Percentiles rank a stretch among this genome's conserved stretches.
Evolutionary conservation across 1,140 invertebrate genomes (phyloP).

Genomic region (Bombus terrestris): DNA sequence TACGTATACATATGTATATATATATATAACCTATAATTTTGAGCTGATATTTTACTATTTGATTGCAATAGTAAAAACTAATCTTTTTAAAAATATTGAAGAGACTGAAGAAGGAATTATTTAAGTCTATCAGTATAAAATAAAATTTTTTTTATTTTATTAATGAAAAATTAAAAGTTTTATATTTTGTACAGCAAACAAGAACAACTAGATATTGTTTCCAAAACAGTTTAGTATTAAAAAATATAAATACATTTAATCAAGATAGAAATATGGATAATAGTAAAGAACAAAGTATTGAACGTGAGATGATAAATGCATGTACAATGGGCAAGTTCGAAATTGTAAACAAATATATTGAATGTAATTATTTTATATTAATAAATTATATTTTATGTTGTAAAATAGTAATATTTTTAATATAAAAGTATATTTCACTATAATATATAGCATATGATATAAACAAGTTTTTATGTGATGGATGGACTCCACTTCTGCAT

Average conservation of each 20-base stretch:
- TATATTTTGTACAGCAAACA: neutral
- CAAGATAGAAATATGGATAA: neutral
- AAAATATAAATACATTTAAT: neutral
- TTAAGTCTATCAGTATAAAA: neutral
- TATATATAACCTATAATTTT: neutral
- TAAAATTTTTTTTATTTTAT: no score
- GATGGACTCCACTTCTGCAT: slow-evolving; percentile 77
- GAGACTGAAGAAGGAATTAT: neutral
- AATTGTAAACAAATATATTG: slow-evolving; percentile 66
- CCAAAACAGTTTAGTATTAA: neutral
- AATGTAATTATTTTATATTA: slow-evolving; percentile 61
- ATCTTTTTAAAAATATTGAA: neutral
- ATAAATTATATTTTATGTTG: slow-evolving; percentile 4
- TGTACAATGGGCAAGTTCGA: slow-evolving; percentile 66
- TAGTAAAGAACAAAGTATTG: neutral
- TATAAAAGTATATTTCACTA: neutral
- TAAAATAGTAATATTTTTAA: neutral
- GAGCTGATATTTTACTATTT: neutral
- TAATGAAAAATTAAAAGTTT: no score
- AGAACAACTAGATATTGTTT: neutral
- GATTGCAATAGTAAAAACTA: neutral
- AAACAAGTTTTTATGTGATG: slow-evolving; percentile 69
- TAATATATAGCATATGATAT: slow-evolving; percentile 59
- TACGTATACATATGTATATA: neutral
- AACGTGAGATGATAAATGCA: slow-evolving; percentile 61